A percentile compares a stretch with the other conserved stretches of the same genome.
Conservation (phyloP, 1,140 invertebrate genomes). For the Hypsibius dujardini region DNA sequence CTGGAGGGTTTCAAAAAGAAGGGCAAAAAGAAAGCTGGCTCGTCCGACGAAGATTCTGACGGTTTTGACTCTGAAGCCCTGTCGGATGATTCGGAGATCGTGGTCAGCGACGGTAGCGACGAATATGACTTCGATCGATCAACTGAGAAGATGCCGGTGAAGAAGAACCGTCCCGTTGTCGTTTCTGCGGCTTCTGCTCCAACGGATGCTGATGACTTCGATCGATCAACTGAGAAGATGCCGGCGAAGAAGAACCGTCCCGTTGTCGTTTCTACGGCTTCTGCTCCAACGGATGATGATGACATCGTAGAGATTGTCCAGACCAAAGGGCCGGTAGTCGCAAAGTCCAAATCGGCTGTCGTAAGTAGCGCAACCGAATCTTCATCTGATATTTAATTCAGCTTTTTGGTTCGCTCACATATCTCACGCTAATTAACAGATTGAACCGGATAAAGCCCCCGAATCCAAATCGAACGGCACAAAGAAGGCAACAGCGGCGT, state of each 20-base stretch:
- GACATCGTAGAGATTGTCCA: slow-evolving; percentile 22
- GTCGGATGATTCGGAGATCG: slow-evolving; percentile 19
- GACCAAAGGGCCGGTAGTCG: slow-evolving; percentile 25
- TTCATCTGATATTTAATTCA: no score
- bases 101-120: slow-evolving; percentile 19
- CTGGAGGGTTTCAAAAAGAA: slow-evolving; percentile 26
- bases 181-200: slow-evolving; percentile 15
- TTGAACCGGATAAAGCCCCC: slow-evolving; percentile 24
- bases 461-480: slow-evolving; percentile 27
- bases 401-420: no score
- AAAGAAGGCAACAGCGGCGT: slow-evolving; percentile 28
- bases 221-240: no score
- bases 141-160: background rate
- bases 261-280: slow-evolving; percentile 20
- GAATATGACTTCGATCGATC: slow-evolving; percentile 14
- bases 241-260: slow-evolving; percentile 3
- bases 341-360: slow-evolving; percentile 27
- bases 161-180: slow-evolving; percentile 20
- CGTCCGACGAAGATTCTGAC: slow-evolving; percentile 15
- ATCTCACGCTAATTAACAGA: no score
- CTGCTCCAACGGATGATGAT: slow-evolving; percentile 21
- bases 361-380: no score
- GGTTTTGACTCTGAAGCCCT: slow-evolving; percentile 20
- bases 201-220: slow-evolving; percentile 23
- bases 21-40: slow-evolving; percentile 25